Evolutionary conservation across 2,888 invertebrate species (phyloP), one percentile per base, ranked within the genome.

Genomic region (Nipponacmea schrenckii): DNA sequence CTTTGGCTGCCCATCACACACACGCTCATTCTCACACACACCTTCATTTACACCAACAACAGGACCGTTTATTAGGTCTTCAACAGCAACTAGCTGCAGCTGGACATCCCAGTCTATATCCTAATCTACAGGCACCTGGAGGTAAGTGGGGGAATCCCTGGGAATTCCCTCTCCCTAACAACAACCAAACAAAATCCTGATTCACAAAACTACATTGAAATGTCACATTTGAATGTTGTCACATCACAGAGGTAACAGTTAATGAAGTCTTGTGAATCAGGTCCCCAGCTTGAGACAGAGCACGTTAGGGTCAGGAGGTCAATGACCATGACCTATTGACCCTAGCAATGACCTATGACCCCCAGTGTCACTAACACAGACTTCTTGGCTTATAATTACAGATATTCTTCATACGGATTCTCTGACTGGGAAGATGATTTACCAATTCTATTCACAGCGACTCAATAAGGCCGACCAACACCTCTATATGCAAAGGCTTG

Each of bases 1-100:
- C 75, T 20, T 77, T 79, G 31, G 80, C 82, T n/a, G 96, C 96
- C 90, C 95, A 95, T 86, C 96, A 96, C 91, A 95, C 95, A 82
- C 96, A 96, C 90, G 95, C 96, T 87, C 96, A 96, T 91, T 94
- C 95, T 85, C 95, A 95, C 91, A 93, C 94, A 82, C 95, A 95
- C 91, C 92, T 94, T 82, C 94, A 94, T 91, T 91, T 93, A 81
- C 93, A 86, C 74, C 77, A 64, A 50, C 83, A 83, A 67, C 82
- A 79, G 65, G 81, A 81, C 50, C 71, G 56, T 70, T 68, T 56
- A 63, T 67, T 48, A 73, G 72, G 27, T 74, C 73, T 17, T 74
- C 71, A 20, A 73, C 75, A 20, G 73, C 73, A 0, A 72, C 74
- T 69, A 71, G 75, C 62, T 44, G 74, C 73, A 27, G 77, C 73